These are phyloP conservation scores for Fissipunctia ypsillon DNA, from an alignment of 2,888 invertebrate species.

Conservation along the genomic window DNA sequence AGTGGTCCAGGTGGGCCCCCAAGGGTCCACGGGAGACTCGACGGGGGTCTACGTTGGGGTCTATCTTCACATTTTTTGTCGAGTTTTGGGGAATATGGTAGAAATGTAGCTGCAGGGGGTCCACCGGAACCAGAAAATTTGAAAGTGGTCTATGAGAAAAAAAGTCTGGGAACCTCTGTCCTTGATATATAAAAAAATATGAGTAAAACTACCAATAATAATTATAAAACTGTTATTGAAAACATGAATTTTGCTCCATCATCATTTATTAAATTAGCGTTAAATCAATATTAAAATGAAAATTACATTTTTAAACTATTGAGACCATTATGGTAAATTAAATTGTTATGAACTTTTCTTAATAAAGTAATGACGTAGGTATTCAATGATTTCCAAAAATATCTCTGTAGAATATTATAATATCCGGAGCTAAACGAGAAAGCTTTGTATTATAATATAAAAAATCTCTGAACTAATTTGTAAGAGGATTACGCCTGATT, in stretches of 20 bases:
- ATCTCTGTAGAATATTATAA: neutral
- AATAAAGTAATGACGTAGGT: too few species aligned
- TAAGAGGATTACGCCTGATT: conserved; percentile 51
- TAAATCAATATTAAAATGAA: neutral
- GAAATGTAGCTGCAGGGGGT: too few species aligned
- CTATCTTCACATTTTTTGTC: too few species aligned
- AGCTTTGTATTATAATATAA: conserved; percentile 28
- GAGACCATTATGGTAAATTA: neutral
- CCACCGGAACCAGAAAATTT: too few species aligned
- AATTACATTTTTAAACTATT: neutral
- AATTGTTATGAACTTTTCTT: neutral
- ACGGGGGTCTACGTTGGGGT: too few species aligned
- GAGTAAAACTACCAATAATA: neutral
- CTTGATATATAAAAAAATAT: too few species aligned
- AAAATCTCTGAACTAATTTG: conserved; percentile 27
- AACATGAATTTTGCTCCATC: neutral
- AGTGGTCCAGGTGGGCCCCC: too few species aligned
- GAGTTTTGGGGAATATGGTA: too few species aligned
- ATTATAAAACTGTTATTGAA: neutral
- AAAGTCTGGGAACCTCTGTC: too few species aligned
- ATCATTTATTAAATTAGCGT: neutral
- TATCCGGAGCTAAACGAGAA: conserved; percentile 7
- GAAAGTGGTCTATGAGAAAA: too few species aligned
- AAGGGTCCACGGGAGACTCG: too few species aligned
- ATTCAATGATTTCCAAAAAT: neutral